Percentiles rank a stretch among this genome's conserved stretches.
phyloP scores from a whole-genome alignment of 2,113 vertebrate genomes.

The Pterophyllum scalare region DNA sequence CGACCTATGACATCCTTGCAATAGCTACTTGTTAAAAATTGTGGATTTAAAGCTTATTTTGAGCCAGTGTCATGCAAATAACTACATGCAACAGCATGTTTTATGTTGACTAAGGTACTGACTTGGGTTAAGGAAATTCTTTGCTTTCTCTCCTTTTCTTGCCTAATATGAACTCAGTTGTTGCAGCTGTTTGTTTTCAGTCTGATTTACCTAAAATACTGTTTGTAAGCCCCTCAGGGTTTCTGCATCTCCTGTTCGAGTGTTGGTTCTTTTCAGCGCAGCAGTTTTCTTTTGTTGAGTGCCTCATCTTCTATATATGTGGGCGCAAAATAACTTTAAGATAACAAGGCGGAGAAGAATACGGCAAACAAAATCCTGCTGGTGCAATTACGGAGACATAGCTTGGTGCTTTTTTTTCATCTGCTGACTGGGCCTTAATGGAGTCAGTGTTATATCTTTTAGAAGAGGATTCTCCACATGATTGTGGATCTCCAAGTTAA shows the following conservation, averaged over 20 bases:
- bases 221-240: constrained; percentile 16
- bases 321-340: constrained; percentile 35
- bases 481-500: background rate
- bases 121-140: background rate
- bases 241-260: constrained; percentile 20
- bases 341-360: constrained; percentile 46
- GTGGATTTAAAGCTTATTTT: background rate
- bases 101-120: background rate
- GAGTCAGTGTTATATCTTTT: background rate
- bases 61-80: background rate
- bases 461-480: background rate
- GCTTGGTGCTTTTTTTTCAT: constrained; percentile 21
- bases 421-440: constrained; percentile 21
- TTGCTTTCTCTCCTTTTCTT: background rate
- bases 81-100: background rate
- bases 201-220: constrained; percentile 18
- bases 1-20: background rate
- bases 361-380: constrained; percentile 36
- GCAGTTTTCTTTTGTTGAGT: constrained; percentile 29
- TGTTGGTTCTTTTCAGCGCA: constrained; percentile 18
- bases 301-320: constrained; percentile 29
- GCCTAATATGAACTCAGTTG: background rate
- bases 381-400: constrained; percentile 34
- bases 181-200: constrained; percentile 13
- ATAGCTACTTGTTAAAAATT: background rate